Evolutionary conservation across 2,113 vertebrate species (phyloP).

Genomic region (Gallinago undulata): DNA sequence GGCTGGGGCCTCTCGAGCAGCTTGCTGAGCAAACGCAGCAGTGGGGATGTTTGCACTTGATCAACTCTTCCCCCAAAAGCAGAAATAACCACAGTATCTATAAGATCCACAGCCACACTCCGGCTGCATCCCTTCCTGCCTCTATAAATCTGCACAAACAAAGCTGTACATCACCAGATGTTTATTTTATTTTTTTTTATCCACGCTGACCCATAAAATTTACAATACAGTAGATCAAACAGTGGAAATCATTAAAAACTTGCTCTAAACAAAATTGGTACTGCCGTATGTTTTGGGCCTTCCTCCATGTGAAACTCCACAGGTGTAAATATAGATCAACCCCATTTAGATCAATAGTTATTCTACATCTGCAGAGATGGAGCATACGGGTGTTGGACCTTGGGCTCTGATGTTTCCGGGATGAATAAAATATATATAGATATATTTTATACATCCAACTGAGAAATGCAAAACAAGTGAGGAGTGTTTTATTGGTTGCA

Average conservation of each 20-base stretch:
- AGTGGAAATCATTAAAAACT: conserved; percentile 32
- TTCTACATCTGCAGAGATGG: background rate
- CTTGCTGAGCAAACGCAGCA: conserved; percentile 40
- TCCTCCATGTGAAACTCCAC: background rate
- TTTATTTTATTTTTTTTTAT: conserved; percentile 43
- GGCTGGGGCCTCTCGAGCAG: conserved; percentile 24
- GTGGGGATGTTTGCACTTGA: conserved; percentile 35
- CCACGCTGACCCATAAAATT: conserved; percentile 42
- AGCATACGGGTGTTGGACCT: background rate
- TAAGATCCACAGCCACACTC: background rate
- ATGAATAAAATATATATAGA: background rate
- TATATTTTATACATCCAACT: background rate
- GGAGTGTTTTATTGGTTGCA: background rate
- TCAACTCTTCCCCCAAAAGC: conserved; percentile 32
- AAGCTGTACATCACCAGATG: conserved; percentile 55
- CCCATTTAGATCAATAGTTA: background rate
- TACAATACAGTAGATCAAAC: conserved; percentile 24
- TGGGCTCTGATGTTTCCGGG: background rate
- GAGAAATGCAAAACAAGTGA: background rate
- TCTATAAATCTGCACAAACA: conserved; percentile 45
- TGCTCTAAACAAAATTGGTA: background rate
- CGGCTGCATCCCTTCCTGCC: background rate
- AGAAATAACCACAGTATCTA: conserved; percentile 26
- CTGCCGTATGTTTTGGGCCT: conserved; percentile 19
- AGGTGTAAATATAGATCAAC: conserved; percentile 28